A percentile compares a stretch with the other conserved stretches of the same genome.
Conservation (phyloP, 2,888 invertebrate species). For the Siphonodentalium dalli region DNA sequence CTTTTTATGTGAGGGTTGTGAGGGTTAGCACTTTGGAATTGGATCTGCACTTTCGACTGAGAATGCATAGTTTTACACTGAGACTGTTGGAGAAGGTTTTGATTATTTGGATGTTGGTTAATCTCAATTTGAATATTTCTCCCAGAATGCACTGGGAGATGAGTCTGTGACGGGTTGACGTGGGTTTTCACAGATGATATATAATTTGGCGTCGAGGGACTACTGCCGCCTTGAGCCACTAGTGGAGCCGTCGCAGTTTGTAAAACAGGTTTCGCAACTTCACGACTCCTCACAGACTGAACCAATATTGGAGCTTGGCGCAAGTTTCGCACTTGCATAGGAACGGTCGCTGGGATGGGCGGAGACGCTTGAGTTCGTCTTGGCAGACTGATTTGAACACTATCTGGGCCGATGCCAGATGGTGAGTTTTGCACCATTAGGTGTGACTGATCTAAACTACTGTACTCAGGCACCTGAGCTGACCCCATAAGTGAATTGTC, state of each 20-base stretch:
- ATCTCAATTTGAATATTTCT: conserved; percentile 41
- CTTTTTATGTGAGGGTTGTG: conserved; percentile 23
- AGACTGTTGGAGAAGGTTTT: conserved; percentile 19
- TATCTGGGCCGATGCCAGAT: conserved; percentile 12
- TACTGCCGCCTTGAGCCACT: conserved; percentile 64
- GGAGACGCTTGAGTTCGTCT: conserved; percentile 16
- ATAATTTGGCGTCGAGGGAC: conserved; percentile 52
- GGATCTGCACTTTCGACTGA: conserved; percentile 27
- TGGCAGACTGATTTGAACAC: conserved; percentile 31
- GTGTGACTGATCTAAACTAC: too few species aligned
- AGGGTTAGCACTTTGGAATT: conserved; percentile 8
- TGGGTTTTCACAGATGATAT: conserved; percentile 57
- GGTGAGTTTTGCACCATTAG: conserved; percentile 11
- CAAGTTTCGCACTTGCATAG: conserved; percentile 84
- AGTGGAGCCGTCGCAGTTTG: conserved; percentile 95
- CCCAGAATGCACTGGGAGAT: conserved; percentile 5
- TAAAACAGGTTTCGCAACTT: conserved; percentile 89
- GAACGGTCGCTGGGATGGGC: conserved; percentile 69
- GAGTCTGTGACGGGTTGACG: conserved; percentile 48
- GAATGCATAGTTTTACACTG: conserved; percentile 34
- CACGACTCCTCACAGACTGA: conserved; percentile 95
- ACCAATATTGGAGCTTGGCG: conserved; percentile 92
- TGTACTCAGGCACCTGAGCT: conserved; percentile 11
- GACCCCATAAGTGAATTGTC: too few species aligned
- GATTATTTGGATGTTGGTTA: conserved; percentile 24